Evolutionary conservation across 2,888 invertebrate genomes (phyloP), one percentile per base, ranked within the genome.

Genomic region (Andrena chrysosceles): DNA sequence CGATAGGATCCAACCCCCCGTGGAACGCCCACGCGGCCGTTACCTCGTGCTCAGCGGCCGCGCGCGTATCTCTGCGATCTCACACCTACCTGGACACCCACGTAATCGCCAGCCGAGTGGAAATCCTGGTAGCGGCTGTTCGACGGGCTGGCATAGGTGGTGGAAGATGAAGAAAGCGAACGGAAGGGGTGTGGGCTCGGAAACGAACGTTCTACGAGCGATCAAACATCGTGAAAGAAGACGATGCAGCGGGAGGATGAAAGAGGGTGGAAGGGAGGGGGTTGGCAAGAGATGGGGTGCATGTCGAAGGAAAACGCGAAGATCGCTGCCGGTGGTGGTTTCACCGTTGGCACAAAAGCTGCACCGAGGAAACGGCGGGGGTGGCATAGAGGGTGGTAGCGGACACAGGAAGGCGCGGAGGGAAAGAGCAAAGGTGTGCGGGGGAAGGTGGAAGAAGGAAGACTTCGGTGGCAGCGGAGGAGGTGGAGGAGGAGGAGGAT

Each of bases 41-140:
- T 71, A 74, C 77, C 73, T 54, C 60, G 68, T 31, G 75, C 79
- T 72, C 83, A 72, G 74, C 77, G 82, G 74, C 54, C 73, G 76
- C 67, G 49, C 77, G 77, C 74, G 75, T 84, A 84, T 66, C 79
- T 60, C 75, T 49, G 72, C 83, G 68, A 84, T 86, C 84, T 78
- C 83, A 69, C 74, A 69, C 77, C 76, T 87, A 74, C 84, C 83
- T 79, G 80, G 72, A 83, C 81, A 85, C 86, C 84, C 87, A 86
- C 88, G 89, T 90, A 90, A 91, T 90, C 91, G 90, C 85, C 88
- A 87, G 85, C 89, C 86, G 86, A 88, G 87, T 90, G 90, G 90
- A 90, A 91, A 91, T 92, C 90, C 90, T 90, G 85, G 87, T 89
- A 89, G 95, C 94, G 94, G 95, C 66, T 70, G 80, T 35, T 42